Evolutionary conservation across 2,113 vertebrate species (phyloP).

Genomic region (Platichthys flesus): DNA sequence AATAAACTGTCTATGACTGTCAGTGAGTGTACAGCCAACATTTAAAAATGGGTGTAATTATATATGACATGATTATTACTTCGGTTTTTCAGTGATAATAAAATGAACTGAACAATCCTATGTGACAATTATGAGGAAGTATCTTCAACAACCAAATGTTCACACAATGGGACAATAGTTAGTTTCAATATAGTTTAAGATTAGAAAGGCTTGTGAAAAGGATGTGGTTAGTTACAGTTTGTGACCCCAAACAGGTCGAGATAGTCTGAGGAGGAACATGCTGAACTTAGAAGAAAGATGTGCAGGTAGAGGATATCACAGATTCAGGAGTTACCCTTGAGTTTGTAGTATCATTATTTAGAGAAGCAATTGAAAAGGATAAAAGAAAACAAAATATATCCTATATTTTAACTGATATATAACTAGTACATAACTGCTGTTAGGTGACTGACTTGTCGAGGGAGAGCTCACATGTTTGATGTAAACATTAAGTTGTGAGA

Average conservation of each 20-base stretch:
- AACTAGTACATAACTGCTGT: neutral
- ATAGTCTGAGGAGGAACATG: constrained; percentile 10
- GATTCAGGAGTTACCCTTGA: neutral
- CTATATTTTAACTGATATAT: neutral
- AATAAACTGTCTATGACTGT: neutral
- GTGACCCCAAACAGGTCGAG: no score
- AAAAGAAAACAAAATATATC: neutral
- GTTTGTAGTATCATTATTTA: neutral
- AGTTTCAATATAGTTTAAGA: neutral
- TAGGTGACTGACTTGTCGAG: no score
- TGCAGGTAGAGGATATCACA: neutral
- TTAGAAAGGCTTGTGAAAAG: neutral
- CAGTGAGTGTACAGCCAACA: neutral
- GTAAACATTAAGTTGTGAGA: neutral
- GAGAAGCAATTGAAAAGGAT: neutral
- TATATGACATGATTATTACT: neutral
- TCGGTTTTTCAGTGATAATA: neutral
- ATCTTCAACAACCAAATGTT: neutral
- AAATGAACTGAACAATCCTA: neutral
- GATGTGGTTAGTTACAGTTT: constrained; percentile 45
- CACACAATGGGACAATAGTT: no score
- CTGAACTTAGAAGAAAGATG: neutral
- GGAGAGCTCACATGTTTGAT: neutral
- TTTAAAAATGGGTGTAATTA: neutral
- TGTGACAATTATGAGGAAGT: neutral